Base-by-base conservation (phyloP, 1,140 invertebrate species). In the Sogatella furcifera region DNA sequence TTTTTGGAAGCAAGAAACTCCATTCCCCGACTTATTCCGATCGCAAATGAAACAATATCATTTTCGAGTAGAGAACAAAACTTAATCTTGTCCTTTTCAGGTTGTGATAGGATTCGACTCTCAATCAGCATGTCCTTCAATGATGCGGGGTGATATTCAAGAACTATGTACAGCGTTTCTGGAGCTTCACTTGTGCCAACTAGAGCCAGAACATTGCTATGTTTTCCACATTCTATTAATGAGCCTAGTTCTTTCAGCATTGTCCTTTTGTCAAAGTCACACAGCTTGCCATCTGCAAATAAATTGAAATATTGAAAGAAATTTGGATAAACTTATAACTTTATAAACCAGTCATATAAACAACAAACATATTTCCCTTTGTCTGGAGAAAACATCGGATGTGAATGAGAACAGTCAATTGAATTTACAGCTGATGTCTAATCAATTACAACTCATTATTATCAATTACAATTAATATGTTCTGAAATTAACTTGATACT, bases 151-250 rank as follows among this genome's bases (percentile, higher is more conserved):
- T 78, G 78, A 59, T 84, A 74, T 72, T 90, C 86, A 31, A 89
- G 69, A 1, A 85, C 80, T 17, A 90, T 76, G 66, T 82, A 84
- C 8, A 89, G 72, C 34, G 80, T 84, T 54, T 88, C 84, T 1
- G 81, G 75, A 52, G 84, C 86, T 71, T 91, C 88, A 68, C 85
- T 88, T 21, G 87, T 87, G 5, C 90, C 90, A 65, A 90, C 78
- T 17, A 92, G 78, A 52, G 81, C 78, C 5, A 90, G 75, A 0
- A 92, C 72, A 73, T 90, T 84, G 15, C 81, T 78, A 71, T 89
- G 85, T 22, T 57, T 44, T 1, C 81, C 81, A 2, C 82, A 74
- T 69, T 82, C 80, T 2, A 88, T 82, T 10, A 91, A 74, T 31
- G 84, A 65, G 61, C 89, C 85, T 31, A 93, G 69, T 65, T 90